phyloP scores from a whole-genome alignment of 2,797 vertebrate species.

The Chanos chanos region DNA sequence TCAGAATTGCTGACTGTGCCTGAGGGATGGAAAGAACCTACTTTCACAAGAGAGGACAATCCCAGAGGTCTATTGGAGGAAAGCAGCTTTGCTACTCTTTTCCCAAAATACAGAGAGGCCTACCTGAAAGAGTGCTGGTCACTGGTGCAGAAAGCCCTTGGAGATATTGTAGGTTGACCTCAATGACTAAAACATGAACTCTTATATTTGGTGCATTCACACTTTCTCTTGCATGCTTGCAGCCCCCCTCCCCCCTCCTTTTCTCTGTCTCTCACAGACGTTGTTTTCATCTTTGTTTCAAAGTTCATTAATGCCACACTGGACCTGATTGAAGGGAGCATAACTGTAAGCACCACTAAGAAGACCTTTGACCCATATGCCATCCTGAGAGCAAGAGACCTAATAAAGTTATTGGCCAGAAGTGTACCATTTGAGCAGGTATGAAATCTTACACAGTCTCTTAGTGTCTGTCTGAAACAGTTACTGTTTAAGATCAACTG shows the following conservation, averaged over 20 bases:
- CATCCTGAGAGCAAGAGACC: conserved; percentile 87
- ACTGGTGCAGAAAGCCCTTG: conserved; percentile 86
- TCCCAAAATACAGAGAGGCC: conserved; percentile 90
- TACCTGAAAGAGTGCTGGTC: conserved; percentile 96
- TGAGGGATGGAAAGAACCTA: conserved; percentile 90
- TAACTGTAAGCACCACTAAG: conserved; percentile 88
- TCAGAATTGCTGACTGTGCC: conserved; percentile 87
- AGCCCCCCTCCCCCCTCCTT: no score
- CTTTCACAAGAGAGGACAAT: conserved; percentile 86
- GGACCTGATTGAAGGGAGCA: conserved; percentile 95
- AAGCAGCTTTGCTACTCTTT: conserved; percentile 95
- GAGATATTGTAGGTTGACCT: conserved; percentile 73
- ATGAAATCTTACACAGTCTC: no score
- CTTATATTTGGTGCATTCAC: no score
- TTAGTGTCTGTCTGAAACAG: no score
- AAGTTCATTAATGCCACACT: conserved; percentile 82
- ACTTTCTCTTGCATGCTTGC: no score
- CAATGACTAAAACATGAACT: no score
- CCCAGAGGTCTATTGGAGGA: conserved; percentile 89
- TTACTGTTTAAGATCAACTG: no score
- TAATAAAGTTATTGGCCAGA: conserved; percentile 91
- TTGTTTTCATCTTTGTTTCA: conserved; percentile 7
- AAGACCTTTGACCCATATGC: conserved; percentile 93
- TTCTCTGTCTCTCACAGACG: no score
- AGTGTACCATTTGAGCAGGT: conserved; percentile 97